phyloP scores from a whole-genome alignment of 2,113 vertebrate genomes.

The Labeo catla region DNA sequence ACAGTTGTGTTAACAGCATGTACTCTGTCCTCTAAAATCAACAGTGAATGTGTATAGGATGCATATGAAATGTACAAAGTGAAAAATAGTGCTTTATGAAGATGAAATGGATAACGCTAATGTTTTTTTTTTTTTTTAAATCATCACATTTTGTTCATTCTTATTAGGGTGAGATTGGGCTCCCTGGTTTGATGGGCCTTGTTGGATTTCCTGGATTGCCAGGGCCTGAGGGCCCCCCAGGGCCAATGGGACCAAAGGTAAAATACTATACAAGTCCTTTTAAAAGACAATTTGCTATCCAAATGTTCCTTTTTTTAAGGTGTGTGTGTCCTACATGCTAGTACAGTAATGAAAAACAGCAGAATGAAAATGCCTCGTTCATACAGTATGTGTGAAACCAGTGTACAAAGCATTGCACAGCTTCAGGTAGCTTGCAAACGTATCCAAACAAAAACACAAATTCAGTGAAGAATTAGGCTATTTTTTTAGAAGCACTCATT shows the following conservation, averaged over 20 bases:
- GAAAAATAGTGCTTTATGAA: neutral
- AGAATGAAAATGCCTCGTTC: neutral
- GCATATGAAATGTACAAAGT: neutral
- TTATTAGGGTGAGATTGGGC: slow-evolving; percentile 88
- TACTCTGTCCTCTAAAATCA: neutral
- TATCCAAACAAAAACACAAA: no score
- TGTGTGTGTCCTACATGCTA: neutral
- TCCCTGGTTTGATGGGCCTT: slow-evolving; percentile 88
- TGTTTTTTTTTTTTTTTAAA: neutral
- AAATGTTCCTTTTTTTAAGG: neutral
- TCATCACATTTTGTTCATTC: neutral
- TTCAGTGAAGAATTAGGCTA: no score
- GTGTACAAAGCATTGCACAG: neutral
- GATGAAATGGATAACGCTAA: neutral
- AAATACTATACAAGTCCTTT: slow-evolving; percentile 18
- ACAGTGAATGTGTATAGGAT: neutral
- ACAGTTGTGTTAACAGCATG: neutral
- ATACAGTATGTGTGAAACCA: neutral
- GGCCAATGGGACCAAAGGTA: slow-evolving; percentile 88
- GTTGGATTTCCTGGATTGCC: slow-evolving; percentile 97
- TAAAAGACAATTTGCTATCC: neutral
- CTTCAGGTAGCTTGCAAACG: no score
- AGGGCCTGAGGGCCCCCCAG: slow-evolving; percentile 89
- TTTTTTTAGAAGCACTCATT: neutral
- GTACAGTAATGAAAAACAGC: neutral